These are phyloP conservation scores for Sipha flava DNA, from an alignment of 1,140 invertebrate genomes.

Conservation along the genomic window DNA sequence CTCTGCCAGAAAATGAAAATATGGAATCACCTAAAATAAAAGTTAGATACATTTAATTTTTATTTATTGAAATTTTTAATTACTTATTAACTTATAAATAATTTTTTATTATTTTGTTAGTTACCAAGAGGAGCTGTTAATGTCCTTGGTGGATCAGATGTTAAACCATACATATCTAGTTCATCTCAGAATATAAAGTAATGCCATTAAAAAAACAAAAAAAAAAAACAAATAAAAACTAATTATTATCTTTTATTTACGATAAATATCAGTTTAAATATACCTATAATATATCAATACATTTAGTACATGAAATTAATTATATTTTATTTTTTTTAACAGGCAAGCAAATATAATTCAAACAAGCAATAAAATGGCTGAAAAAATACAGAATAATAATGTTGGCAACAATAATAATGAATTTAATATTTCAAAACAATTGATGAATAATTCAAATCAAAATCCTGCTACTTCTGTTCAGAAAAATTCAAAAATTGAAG, in stretches of 20 bases:
- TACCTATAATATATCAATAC: neutral
- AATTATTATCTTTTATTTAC: too few relatives aligned
- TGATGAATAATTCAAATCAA: neutral
- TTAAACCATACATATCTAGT: neutral
- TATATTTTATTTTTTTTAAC: neutral
- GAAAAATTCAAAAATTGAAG: neutral
- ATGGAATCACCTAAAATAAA: neutral
- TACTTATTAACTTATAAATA: neutral
- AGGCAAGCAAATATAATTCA: neutral
- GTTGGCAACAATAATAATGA: neutral
- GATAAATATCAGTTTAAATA: too few relatives aligned
- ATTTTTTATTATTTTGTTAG: neutral
- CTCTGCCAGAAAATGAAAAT: neutral
- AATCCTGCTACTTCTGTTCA: neutral
- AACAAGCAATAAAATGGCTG: neutral
- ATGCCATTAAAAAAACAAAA: neutral
- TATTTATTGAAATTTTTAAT: neutral
- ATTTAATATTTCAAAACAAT: neutral
- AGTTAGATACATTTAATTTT: neutral
- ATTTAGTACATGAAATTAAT: neutral
- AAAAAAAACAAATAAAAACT: too few relatives aligned
- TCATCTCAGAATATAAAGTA: neutral
- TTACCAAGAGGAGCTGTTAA: slow-evolving; percentile 10
- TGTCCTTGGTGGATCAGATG: neutral
- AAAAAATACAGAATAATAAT: neutral